A percentile compares a stretch with the other conserved stretches of the same genome.
These are phyloP conservation scores for Antennarius maculatus DNA, from an alignment of 2,797 vertebrate genomes.

Conservation along the genomic window DNA sequence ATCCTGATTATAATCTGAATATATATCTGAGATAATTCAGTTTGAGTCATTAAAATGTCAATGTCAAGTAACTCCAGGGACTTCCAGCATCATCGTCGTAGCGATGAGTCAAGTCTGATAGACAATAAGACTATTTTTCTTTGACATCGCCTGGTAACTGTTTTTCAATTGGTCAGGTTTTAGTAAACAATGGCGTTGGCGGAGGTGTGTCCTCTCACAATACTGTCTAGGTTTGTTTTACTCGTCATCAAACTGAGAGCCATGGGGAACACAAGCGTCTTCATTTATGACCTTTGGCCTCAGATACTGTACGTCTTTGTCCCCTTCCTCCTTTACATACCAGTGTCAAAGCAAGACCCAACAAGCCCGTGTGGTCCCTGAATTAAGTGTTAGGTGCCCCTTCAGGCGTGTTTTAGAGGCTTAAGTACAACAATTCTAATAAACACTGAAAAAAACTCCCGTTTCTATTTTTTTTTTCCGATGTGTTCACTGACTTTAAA, in stretches of 20 bases:
- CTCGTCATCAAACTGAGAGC: not conserved
- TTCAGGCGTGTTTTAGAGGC: not conserved
- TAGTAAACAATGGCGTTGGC: too few relatives aligned
- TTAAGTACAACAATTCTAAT: not conserved
- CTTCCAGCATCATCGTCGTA: too few relatives aligned
- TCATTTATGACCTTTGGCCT: not conserved
- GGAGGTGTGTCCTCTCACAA: too few relatives aligned
- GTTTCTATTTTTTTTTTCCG: not conserved
- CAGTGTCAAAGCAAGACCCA: conserved; percentile 46
- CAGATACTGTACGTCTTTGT: not conserved
- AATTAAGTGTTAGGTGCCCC: too few relatives aligned
- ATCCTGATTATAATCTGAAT: too few relatives aligned
- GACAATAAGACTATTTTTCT: too few relatives aligned
- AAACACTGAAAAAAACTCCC: not conserved
- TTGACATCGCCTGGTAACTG: too few relatives aligned
- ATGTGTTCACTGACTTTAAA: not conserved
- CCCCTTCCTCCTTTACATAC: conserved; percentile 41
- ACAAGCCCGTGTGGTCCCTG: conserved; percentile 33
- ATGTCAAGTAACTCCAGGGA: too few relatives aligned
- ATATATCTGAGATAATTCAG: too few relatives aligned
- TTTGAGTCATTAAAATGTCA: too few relatives aligned
- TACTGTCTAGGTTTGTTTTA: not conserved
- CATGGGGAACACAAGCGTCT: not conserved
- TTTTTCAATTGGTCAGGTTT: too few relatives aligned
- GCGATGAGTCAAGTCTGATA: too few relatives aligned